Evolutionary conservation across 1,140 invertebrate species (phyloP), one percentile per base, ranked within the genome.

Genomic region (Pseudomyrmex pallidus): DNA sequence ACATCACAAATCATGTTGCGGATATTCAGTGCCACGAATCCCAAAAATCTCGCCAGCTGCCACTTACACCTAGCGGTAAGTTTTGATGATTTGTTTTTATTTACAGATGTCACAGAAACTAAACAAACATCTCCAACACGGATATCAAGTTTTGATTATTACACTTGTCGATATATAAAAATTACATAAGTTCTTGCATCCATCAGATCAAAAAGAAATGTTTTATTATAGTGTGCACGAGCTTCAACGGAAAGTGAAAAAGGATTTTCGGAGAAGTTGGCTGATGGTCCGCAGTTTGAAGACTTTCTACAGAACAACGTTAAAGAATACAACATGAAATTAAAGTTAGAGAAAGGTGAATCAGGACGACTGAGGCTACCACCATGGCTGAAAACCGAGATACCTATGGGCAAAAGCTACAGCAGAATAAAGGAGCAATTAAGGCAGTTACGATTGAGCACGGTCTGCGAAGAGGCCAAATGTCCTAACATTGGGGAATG

Each of bases 401-500:
- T 99, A 92, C 98, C 99, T 12, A 96, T 97, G 89, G 98, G 97
- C 50, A 95, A 97, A 90, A 98, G 98, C 94, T 99, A 97, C 92
- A 96, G 95, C 86, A 96, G 96, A 90, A 94, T 99, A 15, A 99
- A 99, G 91, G 95, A 97, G 67, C 97, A 98, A 91, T 94, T 99
- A 12, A 94, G 98, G 74, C 96, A 97, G 15, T 95, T 99, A 13
- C 99, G 99, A 89, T 95, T 99, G 10, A 97, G 98, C 90, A 99
- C 99, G 2, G 99, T 99, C 1, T 99, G 99, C 94, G 98, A 99
- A 93, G 99, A 99, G 95, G 99, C 99, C 0, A 95, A 98, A 85
- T 99, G 99, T 95, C 99, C 99, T 0, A 99, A 99, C 94, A 99
- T 99, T 89, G 98, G 99, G 22, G 99, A 99, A 95, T 99, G 99